Percentiles rank a stretch among this genome's conserved stretches.
Conservation (phyloP, 2,113 vertebrate genomes). For the Reinhardtius hippoglossoides region DNA sequence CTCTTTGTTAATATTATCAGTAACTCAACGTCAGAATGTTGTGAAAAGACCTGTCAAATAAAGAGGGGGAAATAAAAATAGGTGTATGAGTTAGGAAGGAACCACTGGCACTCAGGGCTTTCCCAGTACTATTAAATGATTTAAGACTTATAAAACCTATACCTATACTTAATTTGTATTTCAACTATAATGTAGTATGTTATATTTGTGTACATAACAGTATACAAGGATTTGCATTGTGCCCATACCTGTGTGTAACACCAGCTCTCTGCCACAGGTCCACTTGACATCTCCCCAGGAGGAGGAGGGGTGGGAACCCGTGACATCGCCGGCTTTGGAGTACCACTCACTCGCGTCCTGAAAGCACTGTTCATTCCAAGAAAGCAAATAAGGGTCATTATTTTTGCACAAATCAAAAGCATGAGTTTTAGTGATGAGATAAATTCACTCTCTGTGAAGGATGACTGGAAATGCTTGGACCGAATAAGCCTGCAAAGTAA, state of each 20-base stretch:
- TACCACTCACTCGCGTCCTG: constrained; percentile 71
- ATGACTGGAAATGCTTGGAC: not conserved
- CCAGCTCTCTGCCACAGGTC: constrained; percentile 98
- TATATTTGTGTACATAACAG: not conserved
- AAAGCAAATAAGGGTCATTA: constrained; percentile 8
- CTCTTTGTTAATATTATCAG: not conserved
- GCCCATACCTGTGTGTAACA: constrained; percentile 96
- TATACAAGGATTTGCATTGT: not conserved
- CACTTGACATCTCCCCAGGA: constrained; percentile 95
- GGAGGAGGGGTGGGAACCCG: constrained; percentile 93
- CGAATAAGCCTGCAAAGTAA: too few species aligned
- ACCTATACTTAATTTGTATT: too few species aligned
- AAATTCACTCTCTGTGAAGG: not conserved
- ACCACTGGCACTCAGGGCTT: not conserved
- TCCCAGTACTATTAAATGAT: not conserved
- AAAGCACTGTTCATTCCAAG: constrained; percentile 54
- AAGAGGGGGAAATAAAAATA: not conserved
- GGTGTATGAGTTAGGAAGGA: not conserved
- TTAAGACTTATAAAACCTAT: not conserved
- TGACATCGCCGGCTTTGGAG: constrained; percentile 89
- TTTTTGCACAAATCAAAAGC: constrained; percentile 19
- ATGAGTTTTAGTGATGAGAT: not conserved
- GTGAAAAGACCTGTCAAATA: not conserved
- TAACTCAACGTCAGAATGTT: not conserved
- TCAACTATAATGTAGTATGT: too few species aligned